phyloP scores from a whole-genome alignment of 2,888 invertebrate genomes.

The Antheraea assamensis region DNA sequence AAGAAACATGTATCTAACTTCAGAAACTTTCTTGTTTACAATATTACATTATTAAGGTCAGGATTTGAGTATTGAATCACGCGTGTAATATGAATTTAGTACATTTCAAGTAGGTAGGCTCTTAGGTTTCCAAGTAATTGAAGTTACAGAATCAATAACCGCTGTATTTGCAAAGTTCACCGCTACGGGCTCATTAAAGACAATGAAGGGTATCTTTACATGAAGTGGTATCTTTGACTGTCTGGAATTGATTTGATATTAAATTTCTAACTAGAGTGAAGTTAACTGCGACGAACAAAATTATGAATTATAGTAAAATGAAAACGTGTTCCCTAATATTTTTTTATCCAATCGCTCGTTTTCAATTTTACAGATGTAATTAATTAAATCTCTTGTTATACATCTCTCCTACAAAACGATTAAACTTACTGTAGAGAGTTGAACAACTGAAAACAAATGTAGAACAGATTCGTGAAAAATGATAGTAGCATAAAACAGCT shows the following conservation, averaged over 20 bases:
- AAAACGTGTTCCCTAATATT: too few species aligned
- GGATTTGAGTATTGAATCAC: neutral
- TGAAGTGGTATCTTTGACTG: neutral
- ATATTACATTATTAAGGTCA: too few species aligned
- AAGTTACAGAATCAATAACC: neutral
- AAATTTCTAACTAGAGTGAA: neutral
- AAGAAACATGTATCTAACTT: too few species aligned
- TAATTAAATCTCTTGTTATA: neutral
- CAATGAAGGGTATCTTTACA: neutral
- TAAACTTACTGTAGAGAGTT: constrained; percentile 45
- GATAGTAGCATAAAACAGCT: constrained; percentile 49
- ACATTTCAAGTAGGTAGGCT: neutral
- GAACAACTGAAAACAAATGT: constrained; percentile 45
- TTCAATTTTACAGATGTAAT: neutral
- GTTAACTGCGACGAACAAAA: neutral
- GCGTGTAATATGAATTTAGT: neutral
- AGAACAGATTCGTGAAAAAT: constrained; percentile 45
- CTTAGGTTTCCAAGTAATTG: neutral
- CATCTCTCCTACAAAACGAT: neutral
- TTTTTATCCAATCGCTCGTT: neutral
- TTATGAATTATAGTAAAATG: too few species aligned
- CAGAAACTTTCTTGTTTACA: too few species aligned
- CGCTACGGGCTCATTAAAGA: too few species aligned
- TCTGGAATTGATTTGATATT: neutral
- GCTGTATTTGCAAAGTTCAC: neutral